Evolutionary conservation across 2,888 invertebrate genomes (phyloP).

Genomic region (Volucella bombylans): DNA sequence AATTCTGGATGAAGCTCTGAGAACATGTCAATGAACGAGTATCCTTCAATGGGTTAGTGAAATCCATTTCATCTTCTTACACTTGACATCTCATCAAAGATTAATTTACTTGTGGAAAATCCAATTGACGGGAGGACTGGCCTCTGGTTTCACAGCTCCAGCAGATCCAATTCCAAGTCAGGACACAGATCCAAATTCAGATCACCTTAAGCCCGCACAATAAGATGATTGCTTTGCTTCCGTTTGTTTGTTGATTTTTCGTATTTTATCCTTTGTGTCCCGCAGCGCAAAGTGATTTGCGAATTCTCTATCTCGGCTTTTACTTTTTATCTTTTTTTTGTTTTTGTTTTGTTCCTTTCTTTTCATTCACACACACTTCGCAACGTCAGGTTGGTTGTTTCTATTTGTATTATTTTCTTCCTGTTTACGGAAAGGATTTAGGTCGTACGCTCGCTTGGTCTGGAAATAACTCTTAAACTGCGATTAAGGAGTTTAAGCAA

Average conservation of each 20-base stretch:
- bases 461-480: constrained; percentile 57
- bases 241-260: constrained; percentile 41
- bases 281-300: constrained; percentile 36
- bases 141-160: not conserved
- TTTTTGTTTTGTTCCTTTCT: not conserved
- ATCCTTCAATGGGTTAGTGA: not conserved
- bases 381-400: no score
- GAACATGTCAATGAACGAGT: not conserved
- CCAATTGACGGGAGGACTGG: constrained; percentile 43
- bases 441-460: constrained; percentile 20
- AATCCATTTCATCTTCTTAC: constrained; percentile 46
- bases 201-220: constrained; percentile 46
- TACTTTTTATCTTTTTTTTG: no score
- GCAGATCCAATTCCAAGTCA: no score
- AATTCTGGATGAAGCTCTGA: not conserved
- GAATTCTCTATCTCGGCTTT: constrained; percentile 26
- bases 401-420: not conserved
- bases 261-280: constrained; percentile 14
- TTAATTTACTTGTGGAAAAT: constrained; percentile 61
- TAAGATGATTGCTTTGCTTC: constrained; percentile 34
- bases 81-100: constrained; percentile 65
- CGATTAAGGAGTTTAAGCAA: constrained; percentile 63
- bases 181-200: not conserved
- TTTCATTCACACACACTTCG: not conserved
- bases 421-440: constrained; percentile 32